phyloP scores from a whole-genome alignment of 2,797 vertebrate species.

The Knipowitschia caucasica region DNA sequence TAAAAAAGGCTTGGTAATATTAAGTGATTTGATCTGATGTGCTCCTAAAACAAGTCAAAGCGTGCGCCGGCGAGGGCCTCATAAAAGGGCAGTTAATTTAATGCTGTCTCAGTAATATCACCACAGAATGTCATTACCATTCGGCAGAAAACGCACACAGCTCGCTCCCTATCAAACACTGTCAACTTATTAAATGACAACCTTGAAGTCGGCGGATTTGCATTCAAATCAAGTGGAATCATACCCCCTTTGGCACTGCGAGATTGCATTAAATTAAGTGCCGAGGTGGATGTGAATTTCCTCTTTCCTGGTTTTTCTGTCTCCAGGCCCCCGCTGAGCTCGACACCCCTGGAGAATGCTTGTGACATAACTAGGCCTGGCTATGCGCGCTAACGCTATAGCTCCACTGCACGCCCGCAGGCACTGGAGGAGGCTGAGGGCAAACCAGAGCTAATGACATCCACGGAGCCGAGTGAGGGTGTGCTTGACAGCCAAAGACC shows the following conservation, averaged over 20 bases:
- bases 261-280: slow-evolving; percentile 30
- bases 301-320: slow-evolving; percentile 10
- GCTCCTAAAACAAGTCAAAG: slow-evolving; percentile 19
- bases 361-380: slow-evolving; percentile 71
- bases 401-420: slow-evolving; percentile 46
- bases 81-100: slow-evolving; percentile 25
- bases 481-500: slow-evolving; percentile 8
- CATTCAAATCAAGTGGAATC: slow-evolving; percentile 20
- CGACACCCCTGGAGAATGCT: slow-evolving; percentile 28
- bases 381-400: slow-evolving; percentile 55
- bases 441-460: slow-evolving; percentile 39
- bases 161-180: slow-evolving; percentile 22
- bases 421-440: slow-evolving; percentile 40
- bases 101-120: slow-evolving; percentile 21
- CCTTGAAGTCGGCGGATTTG: slow-evolving; percentile 31
- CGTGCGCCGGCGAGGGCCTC: slow-evolving; percentile 13
- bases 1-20: slow-evolving; percentile 11
- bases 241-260: slow-evolving; percentile 11
- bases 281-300: slow-evolving; percentile 7
- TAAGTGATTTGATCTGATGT: slow-evolving; percentile 18
- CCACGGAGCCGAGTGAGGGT: slow-evolving; percentile 15
- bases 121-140: slow-evolving; percentile 24
- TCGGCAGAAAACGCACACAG: slow-evolving; percentile 16
- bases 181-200: slow-evolving; percentile 21
- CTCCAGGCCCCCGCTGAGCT: slow-evolving; percentile 25